Evolutionary conservation across 2,888 invertebrate species (phyloP).

Genomic region (Conops quadrifasciatus): DNA sequence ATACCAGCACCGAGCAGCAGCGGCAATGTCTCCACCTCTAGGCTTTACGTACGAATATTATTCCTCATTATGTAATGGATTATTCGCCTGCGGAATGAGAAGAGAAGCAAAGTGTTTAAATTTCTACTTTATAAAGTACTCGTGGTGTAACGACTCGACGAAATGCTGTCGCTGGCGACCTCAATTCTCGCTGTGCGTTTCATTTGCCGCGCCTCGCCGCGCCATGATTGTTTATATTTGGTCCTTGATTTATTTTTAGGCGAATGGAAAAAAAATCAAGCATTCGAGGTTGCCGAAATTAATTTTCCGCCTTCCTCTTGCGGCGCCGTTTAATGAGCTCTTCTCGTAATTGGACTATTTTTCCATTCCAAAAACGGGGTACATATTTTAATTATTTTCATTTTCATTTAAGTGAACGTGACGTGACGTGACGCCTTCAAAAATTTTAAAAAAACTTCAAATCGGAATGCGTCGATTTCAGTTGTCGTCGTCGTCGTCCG

Average conservation of each 20-base stretch:
- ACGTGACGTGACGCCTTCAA: no score
- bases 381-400: no score
- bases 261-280: not conserved
- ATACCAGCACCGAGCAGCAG: not conserved
- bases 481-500: no score
- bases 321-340: no score
- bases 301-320: no score
- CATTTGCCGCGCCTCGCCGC: not conserved
- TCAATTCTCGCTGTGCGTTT: not conserved
- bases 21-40: not conserved
- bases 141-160: not conserved
- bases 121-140: not conserved
- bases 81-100: slow-evolving; percentile 4
- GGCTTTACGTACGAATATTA: no score
- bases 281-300: not conserved
- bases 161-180: not conserved
- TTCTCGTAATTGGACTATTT: no score
- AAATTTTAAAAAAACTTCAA: no score
- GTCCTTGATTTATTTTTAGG: slow-evolving; percentile 18
- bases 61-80: not conserved
- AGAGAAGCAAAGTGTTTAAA: not conserved
- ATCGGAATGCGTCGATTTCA: no score
- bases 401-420: no score
- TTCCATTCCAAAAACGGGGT: no score
- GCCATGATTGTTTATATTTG: not conserved